A percentile compares a stretch with the other conserved stretches of the same genome.
Conservation (phyloP, 2,888 invertebrate species). For the Drosophila pseudotakahashii region DNA sequence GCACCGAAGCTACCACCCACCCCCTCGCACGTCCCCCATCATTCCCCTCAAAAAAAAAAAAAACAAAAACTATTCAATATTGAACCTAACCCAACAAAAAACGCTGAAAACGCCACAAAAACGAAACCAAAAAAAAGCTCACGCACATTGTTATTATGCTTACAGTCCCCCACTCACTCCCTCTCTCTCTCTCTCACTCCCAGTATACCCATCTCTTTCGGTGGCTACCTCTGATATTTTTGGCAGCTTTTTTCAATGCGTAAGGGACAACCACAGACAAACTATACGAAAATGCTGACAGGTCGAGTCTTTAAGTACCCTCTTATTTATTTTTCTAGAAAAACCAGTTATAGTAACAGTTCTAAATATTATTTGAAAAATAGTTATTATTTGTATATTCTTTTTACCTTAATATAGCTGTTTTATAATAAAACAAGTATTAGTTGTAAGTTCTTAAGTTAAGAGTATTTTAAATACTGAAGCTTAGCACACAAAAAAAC, state of each 20-base stretch:
- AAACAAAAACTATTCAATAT: conserved; percentile 42
- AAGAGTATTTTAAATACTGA: not conserved
- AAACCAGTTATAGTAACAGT: no score
- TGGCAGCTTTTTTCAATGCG: conserved; percentile 58
- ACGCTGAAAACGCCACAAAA: conserved; percentile 53
- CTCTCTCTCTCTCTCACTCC: conserved; percentile 9
- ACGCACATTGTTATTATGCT: conserved; percentile 54
- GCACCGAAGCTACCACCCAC: conserved; percentile 44
- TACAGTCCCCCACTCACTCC: conserved; percentile 14
- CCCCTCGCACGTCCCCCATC: conserved; percentile 6
- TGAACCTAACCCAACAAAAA: conserved; percentile 79
- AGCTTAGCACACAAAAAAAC: no score
- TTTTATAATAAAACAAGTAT: no score
- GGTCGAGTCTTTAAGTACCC: conserved; percentile 8
- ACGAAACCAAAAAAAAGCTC: conserved; percentile 51
- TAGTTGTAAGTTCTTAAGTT: no score
- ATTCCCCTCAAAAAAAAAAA: conserved; percentile 2
- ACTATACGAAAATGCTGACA: not conserved
- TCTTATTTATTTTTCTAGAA: not conserved
- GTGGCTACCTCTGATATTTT: conserved; percentile 57
- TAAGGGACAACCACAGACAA: conserved; percentile 34
- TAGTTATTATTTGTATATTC: no score
- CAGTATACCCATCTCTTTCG: conserved; percentile 16
- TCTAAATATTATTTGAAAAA: no score
- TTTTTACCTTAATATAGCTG: no score